Evolutionary conservation across 2,888 invertebrate species (phyloP).

Genomic region (Hermodice carunculata): DNA sequence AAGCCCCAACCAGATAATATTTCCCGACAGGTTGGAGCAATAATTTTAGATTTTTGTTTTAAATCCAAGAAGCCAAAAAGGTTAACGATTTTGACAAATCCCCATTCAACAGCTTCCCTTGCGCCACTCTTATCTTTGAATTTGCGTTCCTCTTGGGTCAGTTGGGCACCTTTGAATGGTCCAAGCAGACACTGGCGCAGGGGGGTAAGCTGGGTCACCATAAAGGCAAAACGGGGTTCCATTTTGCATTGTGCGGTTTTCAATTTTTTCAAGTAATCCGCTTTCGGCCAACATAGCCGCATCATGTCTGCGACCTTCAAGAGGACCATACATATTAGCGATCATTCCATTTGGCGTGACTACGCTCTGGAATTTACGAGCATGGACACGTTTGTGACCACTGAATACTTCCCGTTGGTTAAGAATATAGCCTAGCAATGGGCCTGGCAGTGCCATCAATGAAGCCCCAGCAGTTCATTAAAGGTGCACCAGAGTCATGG

Average conservation of each 20-base stretch:
- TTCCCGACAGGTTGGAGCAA: constrained; percentile 29
- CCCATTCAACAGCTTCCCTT: not conserved
- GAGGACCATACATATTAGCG: not conserved
- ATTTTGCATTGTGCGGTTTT: not conserved
- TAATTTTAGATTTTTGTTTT: constrained; percentile 28
- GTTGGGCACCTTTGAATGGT: not conserved
- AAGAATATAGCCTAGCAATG: not conserved
- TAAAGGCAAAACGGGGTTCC: not conserved
- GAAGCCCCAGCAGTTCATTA: not conserved
- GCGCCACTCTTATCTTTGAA: not conserved
- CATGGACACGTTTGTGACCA: not conserved
- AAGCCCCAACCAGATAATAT: constrained; percentile 23
- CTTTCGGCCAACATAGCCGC: not conserved
- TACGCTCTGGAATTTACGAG: not conserved
- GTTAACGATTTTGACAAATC: too few species aligned
- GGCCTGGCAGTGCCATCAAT: not conserved
- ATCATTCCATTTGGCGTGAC: not conserved
- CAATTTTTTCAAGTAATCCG: not conserved
- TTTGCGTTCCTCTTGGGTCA: not conserved
- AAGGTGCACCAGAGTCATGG: too few species aligned
- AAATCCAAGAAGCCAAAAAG: too few species aligned
- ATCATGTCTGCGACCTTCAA: not conserved
- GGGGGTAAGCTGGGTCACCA: not conserved
- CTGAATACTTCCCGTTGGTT: not conserved
- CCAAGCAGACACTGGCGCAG: not conserved